Evolutionary conservation across 2,797 vertebrate species (phyloP).

Genomic region (Myotis findleyi): DNA sequence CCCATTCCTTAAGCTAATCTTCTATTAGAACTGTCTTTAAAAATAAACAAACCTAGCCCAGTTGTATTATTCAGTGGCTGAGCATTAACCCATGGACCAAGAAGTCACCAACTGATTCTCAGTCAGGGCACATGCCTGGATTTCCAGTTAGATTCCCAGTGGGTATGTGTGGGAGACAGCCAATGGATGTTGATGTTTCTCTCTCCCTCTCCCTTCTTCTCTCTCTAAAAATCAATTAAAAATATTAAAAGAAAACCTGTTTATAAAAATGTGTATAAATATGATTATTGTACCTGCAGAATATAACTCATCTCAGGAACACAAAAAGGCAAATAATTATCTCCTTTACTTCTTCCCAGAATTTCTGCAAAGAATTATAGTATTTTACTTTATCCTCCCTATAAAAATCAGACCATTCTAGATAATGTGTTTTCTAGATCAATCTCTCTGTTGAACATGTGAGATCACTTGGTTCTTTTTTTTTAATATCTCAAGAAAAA

Average conservation of each 20-base stretch:
- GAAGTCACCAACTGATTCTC: too few relatives aligned
- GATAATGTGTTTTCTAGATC: background rate
- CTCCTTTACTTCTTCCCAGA: background rate
- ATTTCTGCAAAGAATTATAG: background rate
- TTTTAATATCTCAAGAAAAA: too few relatives aligned
- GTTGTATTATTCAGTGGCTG: too few relatives aligned
- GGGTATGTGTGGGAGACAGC: too few relatives aligned
- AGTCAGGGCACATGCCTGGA: too few relatives aligned
- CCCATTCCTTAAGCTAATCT: background rate
- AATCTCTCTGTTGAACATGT: background rate
- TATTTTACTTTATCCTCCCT: conserved; percentile 5
- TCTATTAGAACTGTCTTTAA: conserved; percentile 16
- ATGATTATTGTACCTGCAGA: background rate
- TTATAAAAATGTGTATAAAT: background rate
- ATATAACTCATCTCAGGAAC: background rate
- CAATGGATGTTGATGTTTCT: too few relatives aligned
- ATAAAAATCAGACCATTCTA: background rate
- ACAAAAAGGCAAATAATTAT: background rate
- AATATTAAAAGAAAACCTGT: too few relatives aligned
- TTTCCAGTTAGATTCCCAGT: too few relatives aligned
- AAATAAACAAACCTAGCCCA: background rate
- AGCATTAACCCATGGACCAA: too few relatives aligned
- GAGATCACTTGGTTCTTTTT: background rate
- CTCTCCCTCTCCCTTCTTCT: too few relatives aligned
- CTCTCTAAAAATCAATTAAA: too few relatives aligned